A percentile compares a stretch with the other conserved stretches of the same genome.
Conservation (phyloP, 53 echinoderm and acorn worm genomes). For the Antedon mediterranea region DNA sequence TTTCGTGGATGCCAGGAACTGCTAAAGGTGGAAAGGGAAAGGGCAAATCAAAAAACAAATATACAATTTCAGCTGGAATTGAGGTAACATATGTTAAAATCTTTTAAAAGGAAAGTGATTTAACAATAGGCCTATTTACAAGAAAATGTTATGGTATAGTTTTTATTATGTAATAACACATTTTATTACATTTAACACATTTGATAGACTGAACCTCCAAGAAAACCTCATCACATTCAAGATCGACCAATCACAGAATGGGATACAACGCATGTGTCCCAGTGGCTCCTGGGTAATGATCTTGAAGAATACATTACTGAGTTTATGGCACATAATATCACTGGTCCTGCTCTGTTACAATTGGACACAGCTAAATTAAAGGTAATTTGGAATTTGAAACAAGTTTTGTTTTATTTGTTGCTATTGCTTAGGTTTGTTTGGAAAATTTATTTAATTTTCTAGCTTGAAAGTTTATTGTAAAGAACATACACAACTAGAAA, state of each 20-base stretch:
- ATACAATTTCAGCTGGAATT: slow-evolving; percentile 36
- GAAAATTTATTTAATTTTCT: no score
- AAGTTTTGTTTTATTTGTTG: no score
- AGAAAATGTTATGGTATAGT: no score
- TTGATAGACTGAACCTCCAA: slow-evolving; percentile 40
- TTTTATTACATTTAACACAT: not conserved
- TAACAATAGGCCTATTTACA: no score
- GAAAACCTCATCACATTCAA: slow-evolving; percentile 78
- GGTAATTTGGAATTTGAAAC: no score
- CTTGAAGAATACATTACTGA: slow-evolving; percentile 71
- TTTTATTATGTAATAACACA: no score
- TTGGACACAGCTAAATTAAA: slow-evolving; percentile 63
- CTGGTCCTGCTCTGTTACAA: slow-evolving; percentile 57
- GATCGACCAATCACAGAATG: slow-evolving; percentile 82
- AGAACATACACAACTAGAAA: no score
- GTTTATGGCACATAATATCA: slow-evolving; percentile 73
- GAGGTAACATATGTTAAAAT: not conserved
- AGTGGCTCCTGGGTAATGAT: slow-evolving; percentile 81
- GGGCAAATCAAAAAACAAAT: slow-evolving; percentile 50
- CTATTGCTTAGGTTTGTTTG: no score
- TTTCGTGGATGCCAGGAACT: slow-evolving; percentile 58
- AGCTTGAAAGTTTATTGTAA: no score
- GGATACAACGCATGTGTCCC: slow-evolving; percentile 82
- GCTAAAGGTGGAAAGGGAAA: slow-evolving; percentile 57
- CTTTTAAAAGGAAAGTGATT: no score